Conservation (phyloP, 1,140 invertebrate genomes). For the Drosophila tristis region DNA sequence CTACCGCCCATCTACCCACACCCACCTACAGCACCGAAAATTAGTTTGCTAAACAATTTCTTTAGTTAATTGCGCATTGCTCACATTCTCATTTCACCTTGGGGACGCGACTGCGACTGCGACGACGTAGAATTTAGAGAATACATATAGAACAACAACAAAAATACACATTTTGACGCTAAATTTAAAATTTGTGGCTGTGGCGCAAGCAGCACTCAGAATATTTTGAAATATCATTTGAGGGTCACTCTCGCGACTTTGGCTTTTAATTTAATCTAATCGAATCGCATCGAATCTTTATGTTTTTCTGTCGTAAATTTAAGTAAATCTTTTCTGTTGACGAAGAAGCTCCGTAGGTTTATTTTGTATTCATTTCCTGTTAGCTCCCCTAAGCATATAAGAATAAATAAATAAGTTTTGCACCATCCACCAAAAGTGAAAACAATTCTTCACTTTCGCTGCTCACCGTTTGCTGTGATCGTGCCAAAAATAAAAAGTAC, state of each 20-base stretch:
- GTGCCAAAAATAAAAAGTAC: constrained; percentile 46
- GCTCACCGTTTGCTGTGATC: constrained; percentile 25
- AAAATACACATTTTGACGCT: constrained; percentile 50
- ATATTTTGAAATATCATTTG: constrained; percentile 81
- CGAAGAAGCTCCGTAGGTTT: constrained; percentile 32
- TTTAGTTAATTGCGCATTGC: constrained; percentile 66
- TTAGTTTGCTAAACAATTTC: constrained; percentile 29
- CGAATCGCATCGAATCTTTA: constrained; percentile 24
- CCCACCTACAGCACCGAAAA: constrained; percentile 5
- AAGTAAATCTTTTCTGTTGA: constrained; percentile 49
- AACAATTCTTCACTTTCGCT: constrained; percentile 68
- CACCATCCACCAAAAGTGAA: constrained; percentile 47
- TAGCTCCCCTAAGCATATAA: constrained; percentile 49
- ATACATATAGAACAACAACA: constrained; percentile 40
- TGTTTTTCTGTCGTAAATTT: constrained; percentile 53
- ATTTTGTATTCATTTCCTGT: constrained; percentile 30
- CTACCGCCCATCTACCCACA: not conserved
- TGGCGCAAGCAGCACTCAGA: constrained; percentile 56
- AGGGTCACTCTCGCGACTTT: constrained; percentile 70
- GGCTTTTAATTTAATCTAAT: constrained; percentile 65
- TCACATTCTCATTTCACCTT: constrained; percentile 72
- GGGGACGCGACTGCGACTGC: constrained; percentile 23
- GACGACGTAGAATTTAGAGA: constrained; percentile 26
- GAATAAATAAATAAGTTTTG: constrained; percentile 59
- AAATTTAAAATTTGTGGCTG: constrained; percentile 68